These are phyloP conservation scores for Rhingia campestris DNA, from an alignment of 2,888 invertebrate genomes.

Conservation along the genomic window DNA sequence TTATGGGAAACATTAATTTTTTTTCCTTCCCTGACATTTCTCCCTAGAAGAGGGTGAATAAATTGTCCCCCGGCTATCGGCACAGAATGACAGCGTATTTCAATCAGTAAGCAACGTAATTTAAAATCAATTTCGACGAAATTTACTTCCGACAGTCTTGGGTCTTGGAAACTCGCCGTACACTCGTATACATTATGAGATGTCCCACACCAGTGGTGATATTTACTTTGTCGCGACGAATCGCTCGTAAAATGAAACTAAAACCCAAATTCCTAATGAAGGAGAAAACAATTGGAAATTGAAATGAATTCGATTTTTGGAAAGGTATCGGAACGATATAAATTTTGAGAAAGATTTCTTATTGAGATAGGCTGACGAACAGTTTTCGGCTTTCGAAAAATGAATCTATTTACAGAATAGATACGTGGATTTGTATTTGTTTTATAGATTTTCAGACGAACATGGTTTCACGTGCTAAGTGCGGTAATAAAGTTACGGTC, in stretches of 20 bases:
- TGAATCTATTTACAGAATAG: constrained; percentile 10
- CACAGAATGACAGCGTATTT: constrained; percentile 44
- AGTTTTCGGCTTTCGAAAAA: not conserved
- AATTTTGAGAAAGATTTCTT: constrained; percentile 21
- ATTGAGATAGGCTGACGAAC: constrained; percentile 36
- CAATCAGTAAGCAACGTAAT: constrained; percentile 53
- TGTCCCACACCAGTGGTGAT: not conserved
- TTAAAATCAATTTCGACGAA: constrained; percentile 59
- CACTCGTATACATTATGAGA: not conserved
- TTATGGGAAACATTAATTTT: constrained; percentile 25
- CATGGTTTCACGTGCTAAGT: constrained; percentile 8
- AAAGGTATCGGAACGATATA: constrained; percentile 25
- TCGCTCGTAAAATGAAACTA: constrained; percentile 47
- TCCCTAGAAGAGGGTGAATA: constrained; percentile 39
- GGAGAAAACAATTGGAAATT: constrained; percentile 60
- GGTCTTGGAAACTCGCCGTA: not conserved
- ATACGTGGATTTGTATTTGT: constrained; percentile 7
- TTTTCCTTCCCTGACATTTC: not conserved
- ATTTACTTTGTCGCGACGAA: constrained; percentile 45
- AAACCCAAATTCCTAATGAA: constrained; percentile 54
- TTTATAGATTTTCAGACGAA: not conserved
- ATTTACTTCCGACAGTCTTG: constrained; percentile 49
- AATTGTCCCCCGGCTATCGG: constrained; percentile 38
- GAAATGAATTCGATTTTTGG: constrained; percentile 13
- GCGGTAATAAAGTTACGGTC: not conserved